phyloP scores from a whole-genome alignment of 2,888 invertebrate genomes.

The Brachyptera putata region DNA sequence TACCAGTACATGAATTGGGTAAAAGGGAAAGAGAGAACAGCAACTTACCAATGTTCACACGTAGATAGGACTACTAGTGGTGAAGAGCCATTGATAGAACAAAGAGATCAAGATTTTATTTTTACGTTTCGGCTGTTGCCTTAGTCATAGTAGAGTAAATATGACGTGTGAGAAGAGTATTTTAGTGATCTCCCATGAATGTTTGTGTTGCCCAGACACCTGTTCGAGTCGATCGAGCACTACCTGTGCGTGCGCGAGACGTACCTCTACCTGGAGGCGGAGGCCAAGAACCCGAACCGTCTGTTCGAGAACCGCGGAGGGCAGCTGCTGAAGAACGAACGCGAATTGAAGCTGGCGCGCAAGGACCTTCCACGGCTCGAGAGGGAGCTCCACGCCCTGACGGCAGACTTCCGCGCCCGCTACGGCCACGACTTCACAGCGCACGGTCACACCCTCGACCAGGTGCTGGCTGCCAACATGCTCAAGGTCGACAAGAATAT shows the following conservation, averaged over 20 bases:
- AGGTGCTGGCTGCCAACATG: background rate
- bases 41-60: too few species aligned
- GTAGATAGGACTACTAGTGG: too few species aligned
- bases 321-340: constrained; percentile 47
- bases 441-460: background rate
- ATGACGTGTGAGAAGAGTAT: too few species aligned
- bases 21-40: too few species aligned
- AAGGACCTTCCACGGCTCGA: constrained; percentile 35
- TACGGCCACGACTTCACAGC: background rate
- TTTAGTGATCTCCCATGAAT: too few species aligned
- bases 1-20: too few species aligned
- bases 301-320: constrained; percentile 47
- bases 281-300: constrained; percentile 46
- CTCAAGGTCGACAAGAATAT: background rate
- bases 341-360: constrained; percentile 43
- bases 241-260: constrained; percentile 43
- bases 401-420: background rate
- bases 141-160: too few species aligned
- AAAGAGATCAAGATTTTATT: too few species aligned
- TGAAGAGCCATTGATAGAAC: too few species aligned
- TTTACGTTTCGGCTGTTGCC: too few species aligned
- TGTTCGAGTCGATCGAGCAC: constrained; percentile 37
- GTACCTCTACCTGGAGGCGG: constrained; percentile 44
- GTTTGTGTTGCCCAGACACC: background rate
- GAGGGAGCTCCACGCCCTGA: background rate